phyloP scores from a whole-genome alignment of 2,113 vertebrate genomes.

The Capreolus pygargus region DNA sequence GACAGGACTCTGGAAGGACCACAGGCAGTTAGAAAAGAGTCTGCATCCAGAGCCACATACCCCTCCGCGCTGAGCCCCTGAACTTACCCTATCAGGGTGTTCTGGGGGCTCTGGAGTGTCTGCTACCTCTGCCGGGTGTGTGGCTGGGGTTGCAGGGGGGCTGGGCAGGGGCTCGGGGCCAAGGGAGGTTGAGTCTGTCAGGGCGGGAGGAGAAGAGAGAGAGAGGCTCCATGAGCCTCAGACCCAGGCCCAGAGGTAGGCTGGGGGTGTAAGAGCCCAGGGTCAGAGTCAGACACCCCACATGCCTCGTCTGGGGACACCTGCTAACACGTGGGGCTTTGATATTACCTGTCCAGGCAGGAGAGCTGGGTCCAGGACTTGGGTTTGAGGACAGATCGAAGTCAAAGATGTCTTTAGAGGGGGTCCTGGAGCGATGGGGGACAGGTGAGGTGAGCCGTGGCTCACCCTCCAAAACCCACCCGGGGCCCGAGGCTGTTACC shows the following conservation, averaged over 20 bases:
- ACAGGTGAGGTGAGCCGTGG: neutral
- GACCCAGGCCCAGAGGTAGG: neutral
- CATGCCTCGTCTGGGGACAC: neutral
- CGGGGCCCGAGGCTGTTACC: constrained; percentile 28
- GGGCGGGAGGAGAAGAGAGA: neutral
- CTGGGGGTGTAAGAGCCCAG: neutral
- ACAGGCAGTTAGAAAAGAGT: neutral
- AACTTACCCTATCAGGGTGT: constrained; percentile 28
- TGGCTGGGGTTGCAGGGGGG: accelerated
- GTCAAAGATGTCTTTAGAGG: constrained; percentile 19
- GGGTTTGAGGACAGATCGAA: constrained; percentile 31
- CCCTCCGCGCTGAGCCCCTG: neutral
- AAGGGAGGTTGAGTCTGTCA: constrained; percentile 46
- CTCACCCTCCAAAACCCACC: neutral
- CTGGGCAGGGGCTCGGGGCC: neutral
- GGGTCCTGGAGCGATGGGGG: neutral
- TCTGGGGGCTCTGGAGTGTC: neutral
- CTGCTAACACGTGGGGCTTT: neutral
- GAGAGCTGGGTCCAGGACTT: neutral
- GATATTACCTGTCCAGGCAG: constrained; percentile 49
- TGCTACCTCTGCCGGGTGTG: constrained; percentile 44
- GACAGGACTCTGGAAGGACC: constrained; percentile 61
- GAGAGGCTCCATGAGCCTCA: neutral
- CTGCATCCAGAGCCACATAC: neutral
- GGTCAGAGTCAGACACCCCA: neutral